Conservation (phyloP, 2,888 invertebrate genomes). For the Oscheius myriophilus region DNA sequence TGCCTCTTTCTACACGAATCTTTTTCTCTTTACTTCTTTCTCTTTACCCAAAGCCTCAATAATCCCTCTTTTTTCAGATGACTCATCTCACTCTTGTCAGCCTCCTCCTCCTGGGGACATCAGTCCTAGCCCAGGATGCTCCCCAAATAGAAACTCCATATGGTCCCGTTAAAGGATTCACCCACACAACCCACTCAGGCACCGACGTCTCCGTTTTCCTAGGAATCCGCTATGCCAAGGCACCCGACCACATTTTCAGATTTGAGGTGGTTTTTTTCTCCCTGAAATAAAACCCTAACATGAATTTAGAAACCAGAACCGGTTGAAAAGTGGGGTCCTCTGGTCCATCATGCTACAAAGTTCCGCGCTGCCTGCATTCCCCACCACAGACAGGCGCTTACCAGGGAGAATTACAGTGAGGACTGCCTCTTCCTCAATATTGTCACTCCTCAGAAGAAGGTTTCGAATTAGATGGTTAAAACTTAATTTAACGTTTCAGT, state of each 20-base stretch:
- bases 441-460: slow-evolving; percentile 41
- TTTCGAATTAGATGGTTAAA: background rate
- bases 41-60: too few relatives aligned
- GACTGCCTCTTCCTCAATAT: slow-evolving; percentile 60
- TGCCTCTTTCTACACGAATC: too few relatives aligned
- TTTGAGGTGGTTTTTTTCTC: slow-evolving; percentile 42
- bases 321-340: slow-evolving; percentile 54
- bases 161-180: slow-evolving; percentile 26
- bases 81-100: too few relatives aligned
- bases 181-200: slow-evolving; percentile 21
- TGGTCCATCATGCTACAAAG: slow-evolving; percentile 51
- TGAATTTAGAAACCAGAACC: slow-evolving; percentile 50
- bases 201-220: slow-evolving; percentile 44
- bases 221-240: slow-evolving; percentile 55
- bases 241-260: slow-evolving; percentile 51
- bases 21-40: too few relatives aligned
- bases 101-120: too few relatives aligned
- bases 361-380: slow-evolving; percentile 58
- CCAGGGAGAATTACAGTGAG: slow-evolving; percentile 51
- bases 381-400: slow-evolving; percentile 36
- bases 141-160: slow-evolving; percentile 24
- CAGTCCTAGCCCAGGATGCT: background rate
- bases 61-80: too few relatives aligned
- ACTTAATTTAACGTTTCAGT: slow-evolving; percentile 12
- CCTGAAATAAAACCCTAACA: background rate